Evolutionary conservation across 2,888 invertebrate genomes (phyloP).

Genomic region (Macrosiphum euphorbiae): DNA sequence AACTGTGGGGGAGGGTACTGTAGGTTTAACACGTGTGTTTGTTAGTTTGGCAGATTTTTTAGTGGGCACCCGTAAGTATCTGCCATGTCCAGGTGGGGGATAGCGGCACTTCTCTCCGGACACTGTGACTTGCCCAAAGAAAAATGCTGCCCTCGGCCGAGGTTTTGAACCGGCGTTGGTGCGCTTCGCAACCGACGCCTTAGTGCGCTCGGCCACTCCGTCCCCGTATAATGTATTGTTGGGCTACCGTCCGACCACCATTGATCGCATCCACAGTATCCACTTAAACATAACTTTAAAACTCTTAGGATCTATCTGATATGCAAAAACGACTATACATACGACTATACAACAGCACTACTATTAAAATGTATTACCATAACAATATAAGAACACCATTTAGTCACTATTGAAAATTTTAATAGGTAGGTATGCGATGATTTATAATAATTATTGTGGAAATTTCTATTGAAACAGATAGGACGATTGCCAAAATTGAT

Average conservation of each 20-base stretch:
- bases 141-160: too few species aligned
- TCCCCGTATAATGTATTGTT: background rate
- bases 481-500: background rate
- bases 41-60: too few species aligned
- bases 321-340: background rate
- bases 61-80: too few species aligned
- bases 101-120: too few species aligned
- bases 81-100: too few species aligned
- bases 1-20: too few species aligned
- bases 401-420: background rate
- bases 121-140: too few species aligned
- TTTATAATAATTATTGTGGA: background rate
- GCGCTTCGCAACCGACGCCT: too few species aligned
- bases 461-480: background rate
- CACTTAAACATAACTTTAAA: background rate
- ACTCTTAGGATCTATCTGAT: background rate
- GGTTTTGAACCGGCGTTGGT: too few species aligned
- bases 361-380: background rate
- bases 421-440: background rate
- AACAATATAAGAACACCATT: background rate
- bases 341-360: background rate
- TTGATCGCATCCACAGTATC: background rate
- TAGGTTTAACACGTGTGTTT: too few species aligned
- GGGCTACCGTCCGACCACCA: background rate
- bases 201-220: too few species aligned